Evolutionary conservation across 53 echinoderm and acorn worm genomes (phyloP).

Genomic region (Antedon mediterranea): DNA sequence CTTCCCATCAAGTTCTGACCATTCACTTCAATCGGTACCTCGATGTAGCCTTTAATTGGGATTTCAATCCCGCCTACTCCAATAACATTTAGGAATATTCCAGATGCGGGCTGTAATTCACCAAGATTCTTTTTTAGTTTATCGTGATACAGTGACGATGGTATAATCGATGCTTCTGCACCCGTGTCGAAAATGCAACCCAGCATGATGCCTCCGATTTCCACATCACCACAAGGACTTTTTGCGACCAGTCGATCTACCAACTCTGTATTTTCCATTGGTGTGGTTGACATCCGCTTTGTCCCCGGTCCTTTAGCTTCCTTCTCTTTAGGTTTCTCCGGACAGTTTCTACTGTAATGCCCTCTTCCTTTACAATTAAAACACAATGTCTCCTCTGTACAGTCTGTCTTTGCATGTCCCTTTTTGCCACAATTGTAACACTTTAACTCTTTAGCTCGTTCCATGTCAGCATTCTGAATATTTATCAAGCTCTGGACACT

Average conservation of each 20-base stretch:
- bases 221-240: not conserved
- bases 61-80: conserved; percentile 8
- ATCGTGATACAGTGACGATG: conserved; percentile 2
- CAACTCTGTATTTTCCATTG: too few species aligned
- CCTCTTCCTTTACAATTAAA: not conserved
- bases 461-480: too few species aligned
- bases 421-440: too few species aligned
- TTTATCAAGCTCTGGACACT: too few species aligned
- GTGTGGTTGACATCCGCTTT: too few species aligned
- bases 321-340: too few species aligned
- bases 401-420: too few species aligned
- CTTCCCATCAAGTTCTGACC: conserved; percentile 17
- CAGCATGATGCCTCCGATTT: not conserved
- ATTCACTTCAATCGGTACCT: not conserved
- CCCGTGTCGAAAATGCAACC: conserved; percentile 15
- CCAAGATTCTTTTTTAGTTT: not conserved
- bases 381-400: conserved; percentile 4
- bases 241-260: conserved; percentile 4
- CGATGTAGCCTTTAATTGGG: conserved; percentile 11
- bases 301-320: too few species aligned
- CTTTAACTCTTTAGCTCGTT: too few species aligned
- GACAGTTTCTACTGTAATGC: not conserved
- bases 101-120: not conserved
- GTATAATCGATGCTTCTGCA: conserved; percentile 19
- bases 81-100: not conserved